Evolutionary conservation across 2,113 vertebrate genomes (phyloP), one percentile per base, ranked within the genome.

Genomic region (Copsychus sechellarum): DNA sequence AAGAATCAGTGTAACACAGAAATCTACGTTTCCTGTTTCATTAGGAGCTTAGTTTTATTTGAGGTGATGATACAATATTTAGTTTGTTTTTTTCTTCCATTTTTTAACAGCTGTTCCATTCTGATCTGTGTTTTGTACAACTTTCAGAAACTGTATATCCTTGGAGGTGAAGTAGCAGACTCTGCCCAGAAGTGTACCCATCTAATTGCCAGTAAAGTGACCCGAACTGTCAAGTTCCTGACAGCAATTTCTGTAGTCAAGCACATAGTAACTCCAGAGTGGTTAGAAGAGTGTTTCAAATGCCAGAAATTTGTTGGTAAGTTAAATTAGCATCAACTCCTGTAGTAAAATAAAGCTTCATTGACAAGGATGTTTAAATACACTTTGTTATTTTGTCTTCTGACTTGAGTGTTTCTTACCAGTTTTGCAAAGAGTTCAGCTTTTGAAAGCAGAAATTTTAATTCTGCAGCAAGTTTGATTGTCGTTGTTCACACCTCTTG

Each of bases 271-370:
- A 99, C 98, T 15, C 98, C 99, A 0, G 99, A 99, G 51, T 99
- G 99, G 99, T 97, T 99, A 82, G 99, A 99, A 82, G 99, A 99
- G 66, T 99, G 99, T 96, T 99, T 99, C 97, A 99, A 98, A 94
- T 97, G 98, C 87, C 99, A 99, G 97, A 98, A 98, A 80, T 99
- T 99, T 95, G 93, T 99, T 29, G 99, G 99, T 99, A 88, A 94
- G 98, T 91, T 47, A 23, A 84, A 53, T 38, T 69, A 17, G 8
- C 24, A 4, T 33, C 8, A 47, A 21, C 33, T 95, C 38, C 6
- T 42, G 0, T 4, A 17, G 11, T 53, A 53, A 82, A 53, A 12
- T 14, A 29, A 26, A 45, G 2, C 3, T 53, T 67, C 28, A 21
- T 43, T 74, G 51, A 8, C 14, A 66, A n/a, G 10, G 5, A 2